phyloP scores from a whole-genome alignment of 2,113 vertebrate species.

The Corydoras sp. region DNA sequence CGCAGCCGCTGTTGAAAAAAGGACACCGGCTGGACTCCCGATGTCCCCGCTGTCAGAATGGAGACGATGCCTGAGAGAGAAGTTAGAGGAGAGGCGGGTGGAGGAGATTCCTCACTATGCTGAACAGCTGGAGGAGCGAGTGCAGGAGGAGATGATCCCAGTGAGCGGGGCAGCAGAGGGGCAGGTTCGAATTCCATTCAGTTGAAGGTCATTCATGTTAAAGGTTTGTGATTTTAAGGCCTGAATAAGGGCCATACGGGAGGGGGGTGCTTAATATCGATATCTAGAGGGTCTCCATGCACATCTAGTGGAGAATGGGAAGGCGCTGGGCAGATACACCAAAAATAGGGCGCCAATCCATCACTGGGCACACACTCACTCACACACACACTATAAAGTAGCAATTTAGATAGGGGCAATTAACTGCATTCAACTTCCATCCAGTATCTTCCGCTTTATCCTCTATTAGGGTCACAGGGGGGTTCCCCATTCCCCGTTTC shows the following conservation, averaged over 20 bases:
- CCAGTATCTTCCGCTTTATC: neutral
- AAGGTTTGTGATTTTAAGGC: neutral
- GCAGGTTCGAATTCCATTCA: conserved; percentile 80
- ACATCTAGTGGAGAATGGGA: no score
- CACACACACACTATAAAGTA: no score
- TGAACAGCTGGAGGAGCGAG: conserved; percentile 72
- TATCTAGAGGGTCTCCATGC: no score
- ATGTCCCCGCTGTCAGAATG: conserved; percentile 43
- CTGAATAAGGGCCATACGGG: no score
- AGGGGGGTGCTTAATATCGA: no score
- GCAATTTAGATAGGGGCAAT: no score
- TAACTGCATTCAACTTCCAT: neutral
- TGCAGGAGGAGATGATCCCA: conserved; percentile 77
- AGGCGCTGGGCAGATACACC: no score
- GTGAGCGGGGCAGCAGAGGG: conserved; percentile 77
- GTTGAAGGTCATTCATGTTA: no score
- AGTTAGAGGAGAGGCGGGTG: conserved; percentile 55
- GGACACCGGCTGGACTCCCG: conserved; percentile 44
- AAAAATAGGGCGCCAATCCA: no score
- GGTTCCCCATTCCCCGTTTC: no score
- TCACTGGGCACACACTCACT: no score
- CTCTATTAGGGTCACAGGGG: no score
- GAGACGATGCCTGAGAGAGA: conserved; percentile 53
- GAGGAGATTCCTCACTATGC: conserved; percentile 68
- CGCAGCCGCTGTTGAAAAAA: conserved; percentile 64